A percentile compares a stretch with the other conserved stretches of the same genome.
Evolutionary conservation across 2,113 vertebrate genomes (phyloP).

Genomic region (Entosphenus tridentatus): DNA sequence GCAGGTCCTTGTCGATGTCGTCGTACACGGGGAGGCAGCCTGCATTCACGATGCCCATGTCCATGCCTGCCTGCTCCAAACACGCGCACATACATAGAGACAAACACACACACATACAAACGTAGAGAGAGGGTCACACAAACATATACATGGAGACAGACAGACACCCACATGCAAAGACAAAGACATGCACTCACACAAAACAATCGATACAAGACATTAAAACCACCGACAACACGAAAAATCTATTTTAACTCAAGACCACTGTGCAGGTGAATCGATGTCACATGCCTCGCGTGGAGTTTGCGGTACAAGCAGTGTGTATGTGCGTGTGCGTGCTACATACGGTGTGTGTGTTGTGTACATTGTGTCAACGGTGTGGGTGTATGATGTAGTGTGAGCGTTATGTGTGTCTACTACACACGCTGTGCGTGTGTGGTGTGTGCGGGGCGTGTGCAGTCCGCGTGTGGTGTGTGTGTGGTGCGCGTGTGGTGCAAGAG

Average conservation of each 20-base stretch:
- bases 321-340: no score
- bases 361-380: no score
- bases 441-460: no score
- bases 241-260: no score
- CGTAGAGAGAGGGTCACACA: background rate
- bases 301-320: no score
- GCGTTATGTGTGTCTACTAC: no score
- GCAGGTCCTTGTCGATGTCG: slow-evolving; percentile 62
- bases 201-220: background rate
- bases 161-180: background rate
- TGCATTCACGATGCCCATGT: slow-evolving; percentile 97
- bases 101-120: background rate
- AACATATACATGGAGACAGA: background rate
- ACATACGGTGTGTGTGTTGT: no score
- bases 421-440: no score
- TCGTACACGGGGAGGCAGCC: slow-evolving; percentile 80
- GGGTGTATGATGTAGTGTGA: no score
- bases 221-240: no score
- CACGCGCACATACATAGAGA: background rate
- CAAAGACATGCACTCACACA: background rate
- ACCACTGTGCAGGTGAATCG: no score
- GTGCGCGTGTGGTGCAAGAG: background rate
- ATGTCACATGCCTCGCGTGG: no score
- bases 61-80: slow-evolving; percentile 53
- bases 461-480: background rate